Evolutionary conservation across 1,140 invertebrate genomes (phyloP), one percentile per base, ranked within the genome.

Genomic region (Atta texana): DNA sequence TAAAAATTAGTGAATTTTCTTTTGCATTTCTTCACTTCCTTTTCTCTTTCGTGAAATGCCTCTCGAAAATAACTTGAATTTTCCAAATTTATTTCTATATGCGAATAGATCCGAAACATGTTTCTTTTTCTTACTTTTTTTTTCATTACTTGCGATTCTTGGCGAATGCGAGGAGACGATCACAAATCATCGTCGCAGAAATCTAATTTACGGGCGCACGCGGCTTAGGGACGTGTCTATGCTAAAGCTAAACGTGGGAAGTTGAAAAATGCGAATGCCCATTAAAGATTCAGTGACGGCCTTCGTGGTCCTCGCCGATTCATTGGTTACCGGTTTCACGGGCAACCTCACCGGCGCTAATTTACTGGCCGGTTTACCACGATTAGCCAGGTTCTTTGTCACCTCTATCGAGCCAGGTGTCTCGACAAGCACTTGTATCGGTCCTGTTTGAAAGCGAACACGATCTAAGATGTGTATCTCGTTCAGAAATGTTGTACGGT

Each of bases 171-270:
- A 24, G 24, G 18, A 16, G 53, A 16, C 28, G 51, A 16, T 76
- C 80, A 92, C 92, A 93, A 93, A 93, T 93, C 93, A 93, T 92
- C 86, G 89, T 85, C 76, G 90, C 91, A 91, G 88, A 91, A 92
- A 91, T 93, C 86, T 92, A 93, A 93, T 93, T 93, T 93, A 93
- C 91, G 91, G 61, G 76, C 87, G 87, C 90, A 86, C 82, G 86
- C 84, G 89, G 88, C 89, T 93, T 92, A 92, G 39, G 91, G 78
- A 82, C 64, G 89, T 72, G 86, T 86, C 85, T 89, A 85, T 59
- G n/a, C n/a, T n/a, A n/a, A n/a, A 49, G 78, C 88, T 69, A 92
- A 92, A 92, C 87, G 90, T 93, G 92, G 93, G 92, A 93, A 91
- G 92, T 91, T 93, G 90, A 93, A 93, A 94, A 93, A 94, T 94